Evolutionary conservation across 2,113 vertebrate genomes (phyloP).

Genomic region (Lagenorhynchus albirostris): DNA sequence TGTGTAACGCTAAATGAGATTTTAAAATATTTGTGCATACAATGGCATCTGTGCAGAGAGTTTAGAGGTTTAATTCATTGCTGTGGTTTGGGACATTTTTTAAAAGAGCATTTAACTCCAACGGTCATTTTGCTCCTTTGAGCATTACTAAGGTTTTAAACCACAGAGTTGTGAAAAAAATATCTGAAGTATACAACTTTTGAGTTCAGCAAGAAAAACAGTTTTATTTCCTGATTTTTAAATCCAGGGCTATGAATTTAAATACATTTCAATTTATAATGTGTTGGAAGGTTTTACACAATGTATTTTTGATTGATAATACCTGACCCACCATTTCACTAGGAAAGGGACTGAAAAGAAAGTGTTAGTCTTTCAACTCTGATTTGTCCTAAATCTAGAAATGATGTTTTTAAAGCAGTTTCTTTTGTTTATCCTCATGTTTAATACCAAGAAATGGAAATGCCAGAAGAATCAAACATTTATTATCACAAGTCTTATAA

Average conservation of each 20-base stretch:
- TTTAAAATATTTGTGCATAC: not conserved
- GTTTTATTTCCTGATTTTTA: slow-evolving; percentile 39
- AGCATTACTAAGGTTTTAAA: not conserved
- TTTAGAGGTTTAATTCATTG: not conserved
- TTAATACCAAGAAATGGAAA: not conserved
- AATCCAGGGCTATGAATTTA: not conserved
- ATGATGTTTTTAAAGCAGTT: slow-evolving; percentile 27
- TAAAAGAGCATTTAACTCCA: not conserved
- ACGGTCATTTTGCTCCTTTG: not conserved
- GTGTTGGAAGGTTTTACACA: not conserved
- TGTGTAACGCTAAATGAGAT: not conserved
- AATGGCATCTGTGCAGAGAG: not conserved
- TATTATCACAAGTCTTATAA: not conserved
- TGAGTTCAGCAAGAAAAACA: not conserved
- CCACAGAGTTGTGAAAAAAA: not conserved
- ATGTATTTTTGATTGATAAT: not conserved
- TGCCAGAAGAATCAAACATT: not conserved
- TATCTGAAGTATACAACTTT: not conserved
- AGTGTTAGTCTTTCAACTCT: not conserved
- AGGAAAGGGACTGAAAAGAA: not conserved
- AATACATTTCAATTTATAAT: not conserved
- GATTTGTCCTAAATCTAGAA: not conserved
- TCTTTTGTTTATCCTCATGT: not conserved
- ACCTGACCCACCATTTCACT: not conserved
- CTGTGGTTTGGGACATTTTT: not conserved